Percentiles rank a stretch among this genome's conserved stretches.
These are phyloP conservation scores for Lepus americanus DNA, from an alignment of 2,113 vertebrate genomes.

Conservation along the genomic window DNA sequence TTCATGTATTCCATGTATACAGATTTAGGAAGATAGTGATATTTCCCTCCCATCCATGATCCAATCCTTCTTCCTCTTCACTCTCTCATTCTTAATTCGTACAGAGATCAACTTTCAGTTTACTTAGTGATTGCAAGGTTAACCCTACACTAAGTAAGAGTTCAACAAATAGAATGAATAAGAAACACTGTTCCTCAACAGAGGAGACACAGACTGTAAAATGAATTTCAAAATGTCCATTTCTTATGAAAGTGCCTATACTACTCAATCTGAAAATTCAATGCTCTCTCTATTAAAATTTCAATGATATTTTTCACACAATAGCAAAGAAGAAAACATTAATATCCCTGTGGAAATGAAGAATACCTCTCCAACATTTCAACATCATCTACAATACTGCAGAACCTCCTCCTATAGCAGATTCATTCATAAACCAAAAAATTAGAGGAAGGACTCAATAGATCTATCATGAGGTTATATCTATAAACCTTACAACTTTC, in stretches of 20 bases:
- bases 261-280: background rate
- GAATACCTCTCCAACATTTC: background rate
- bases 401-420: background rate
- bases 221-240: background rate
- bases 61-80: too few species aligned
- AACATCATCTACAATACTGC: background rate
- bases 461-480: background rate
- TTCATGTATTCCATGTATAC: too few species aligned
- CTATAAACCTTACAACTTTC: background rate
- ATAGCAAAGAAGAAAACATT: background rate
- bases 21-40: too few species aligned
- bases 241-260: too few species aligned
- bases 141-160: too few species aligned
- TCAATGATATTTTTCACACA: background rate
- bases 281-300: background rate
- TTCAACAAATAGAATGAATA: too few species aligned
- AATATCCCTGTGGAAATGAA: background rate
- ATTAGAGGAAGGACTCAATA: background rate
- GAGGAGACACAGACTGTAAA: too few species aligned
- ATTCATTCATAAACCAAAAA: background rate
- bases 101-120: too few species aligned
- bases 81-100: too few species aligned
- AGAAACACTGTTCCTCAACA: too few species aligned
- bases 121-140: too few species aligned
- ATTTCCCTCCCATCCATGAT: too few species aligned